Evolutionary conservation across 2,797 vertebrate genomes (phyloP).

Genomic region (Phoebastria nigripes): DNA sequence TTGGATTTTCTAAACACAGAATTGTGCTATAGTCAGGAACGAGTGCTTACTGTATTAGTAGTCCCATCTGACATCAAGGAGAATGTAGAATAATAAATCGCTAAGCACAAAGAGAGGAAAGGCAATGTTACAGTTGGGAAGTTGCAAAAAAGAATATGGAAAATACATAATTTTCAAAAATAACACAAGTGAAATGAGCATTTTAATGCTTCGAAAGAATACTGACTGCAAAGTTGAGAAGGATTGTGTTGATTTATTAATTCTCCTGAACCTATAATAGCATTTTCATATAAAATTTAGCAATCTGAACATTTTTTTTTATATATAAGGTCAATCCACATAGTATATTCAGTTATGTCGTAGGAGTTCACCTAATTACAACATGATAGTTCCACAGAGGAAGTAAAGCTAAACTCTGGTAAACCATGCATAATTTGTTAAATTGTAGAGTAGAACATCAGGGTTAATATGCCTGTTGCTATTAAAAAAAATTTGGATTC

Average conservation of each 20-base stretch:
- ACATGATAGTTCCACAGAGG: neutral
- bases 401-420: neutral
- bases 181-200: neutral
- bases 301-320: neutral
- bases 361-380: neutral
- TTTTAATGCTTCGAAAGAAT: neutral
- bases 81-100: neutral
- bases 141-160: neutral
- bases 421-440: neutral
- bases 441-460: neutral
- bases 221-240: neutral
- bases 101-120: neutral
- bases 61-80: neutral
- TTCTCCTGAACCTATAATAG: neutral
- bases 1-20: neutral
- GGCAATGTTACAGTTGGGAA: neutral
- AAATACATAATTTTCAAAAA: neutral
- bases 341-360: neutral
- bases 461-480: neutral
- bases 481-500: neutral
- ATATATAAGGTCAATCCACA: neutral
- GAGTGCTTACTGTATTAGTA: neutral
- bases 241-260: neutral
- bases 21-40: neutral
- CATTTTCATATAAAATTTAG: neutral